These are phyloP conservation scores for Haliclona indistincta DNA, from an alignment of 37 sponge, comb jelly and placozoan genomes.

Conservation along the genomic window DNA sequence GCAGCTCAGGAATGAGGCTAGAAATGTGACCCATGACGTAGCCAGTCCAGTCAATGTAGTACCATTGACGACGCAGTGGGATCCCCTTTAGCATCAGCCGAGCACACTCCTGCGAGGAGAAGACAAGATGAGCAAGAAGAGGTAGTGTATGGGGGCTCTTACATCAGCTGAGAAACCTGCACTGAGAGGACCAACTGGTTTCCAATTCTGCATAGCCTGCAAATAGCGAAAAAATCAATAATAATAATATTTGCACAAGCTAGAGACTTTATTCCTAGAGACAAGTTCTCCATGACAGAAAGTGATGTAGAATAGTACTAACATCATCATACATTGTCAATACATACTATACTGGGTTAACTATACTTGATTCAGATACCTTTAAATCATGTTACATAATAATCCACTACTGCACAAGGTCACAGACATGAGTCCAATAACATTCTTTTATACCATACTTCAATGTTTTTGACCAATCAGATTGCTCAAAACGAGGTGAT, in stretches of 20 bases:
- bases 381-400: no score
- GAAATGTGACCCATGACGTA: slow-evolving; percentile 31
- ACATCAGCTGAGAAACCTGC: slow-evolving; percentile 30
- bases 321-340: no score
- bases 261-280: no score
- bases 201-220: slow-evolving; percentile 33
- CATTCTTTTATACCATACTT: no score
- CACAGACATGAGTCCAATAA: no score
- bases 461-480: no score
- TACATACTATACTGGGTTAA: no score
- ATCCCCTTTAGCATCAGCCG: slow-evolving; percentile 39
- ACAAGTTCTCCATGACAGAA: no score
- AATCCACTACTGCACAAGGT: no score
- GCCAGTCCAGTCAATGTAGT: slow-evolving; percentile 36
- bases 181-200: slow-evolving; percentile 12
- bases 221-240: background rate
- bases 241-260: background rate
- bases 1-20: slow-evolving; percentile 20
- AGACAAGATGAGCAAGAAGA: background rate
- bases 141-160: background rate
- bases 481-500: no score
- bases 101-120: slow-evolving; percentile 35
- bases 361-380: no score
- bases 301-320: no score
- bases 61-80: slow-evolving; percentile 35